These are phyloP conservation scores for Carapus acus DNA, from an alignment of 2,797 vertebrate species.

Conservation along the genomic window DNA sequence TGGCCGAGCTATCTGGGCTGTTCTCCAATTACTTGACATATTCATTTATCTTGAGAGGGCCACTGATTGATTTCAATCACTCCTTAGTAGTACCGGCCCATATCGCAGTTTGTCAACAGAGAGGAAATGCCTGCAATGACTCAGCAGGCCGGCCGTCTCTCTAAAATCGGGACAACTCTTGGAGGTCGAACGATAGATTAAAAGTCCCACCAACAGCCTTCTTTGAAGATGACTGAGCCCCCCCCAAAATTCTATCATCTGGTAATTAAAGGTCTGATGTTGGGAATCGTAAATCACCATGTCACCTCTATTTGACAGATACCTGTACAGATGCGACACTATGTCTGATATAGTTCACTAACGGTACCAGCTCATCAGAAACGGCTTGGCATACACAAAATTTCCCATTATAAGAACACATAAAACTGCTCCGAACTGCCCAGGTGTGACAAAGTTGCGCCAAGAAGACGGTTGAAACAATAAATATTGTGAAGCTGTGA, in stretches of 20 bases:
- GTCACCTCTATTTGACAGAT: constrained; percentile 10
- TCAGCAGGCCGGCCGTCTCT: constrained; percentile 1
- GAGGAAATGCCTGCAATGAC: constrained; percentile 7
- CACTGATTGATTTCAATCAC: background rate
- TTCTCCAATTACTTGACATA: background rate
- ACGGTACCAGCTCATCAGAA: constrained; percentile 14
- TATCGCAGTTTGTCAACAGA: constrained; percentile 1
- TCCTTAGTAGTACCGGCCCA: background rate
- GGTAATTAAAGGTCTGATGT: background rate
- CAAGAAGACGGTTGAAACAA: background rate
- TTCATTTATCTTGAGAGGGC: background rate
- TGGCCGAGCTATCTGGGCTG: background rate
- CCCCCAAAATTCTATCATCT: constrained; percentile 25
- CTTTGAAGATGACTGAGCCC: constrained; percentile 22
- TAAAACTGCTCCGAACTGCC: background rate
- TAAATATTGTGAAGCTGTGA: background rate
- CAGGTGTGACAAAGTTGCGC: no score
- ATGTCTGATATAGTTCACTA: background rate
- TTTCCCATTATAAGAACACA: background rate
- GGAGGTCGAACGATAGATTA: constrained; percentile 8
- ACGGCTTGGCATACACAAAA: constrained; percentile 13
- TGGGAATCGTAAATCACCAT: background rate
- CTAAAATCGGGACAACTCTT: no score
- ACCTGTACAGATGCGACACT: constrained; percentile 22
- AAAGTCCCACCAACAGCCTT: constrained; percentile 8